A percentile compares a stretch with the other conserved stretches of the same genome.
Conservation (phyloP, 2,113 vertebrate genomes). For the Ochotona curzoniae region DNA sequence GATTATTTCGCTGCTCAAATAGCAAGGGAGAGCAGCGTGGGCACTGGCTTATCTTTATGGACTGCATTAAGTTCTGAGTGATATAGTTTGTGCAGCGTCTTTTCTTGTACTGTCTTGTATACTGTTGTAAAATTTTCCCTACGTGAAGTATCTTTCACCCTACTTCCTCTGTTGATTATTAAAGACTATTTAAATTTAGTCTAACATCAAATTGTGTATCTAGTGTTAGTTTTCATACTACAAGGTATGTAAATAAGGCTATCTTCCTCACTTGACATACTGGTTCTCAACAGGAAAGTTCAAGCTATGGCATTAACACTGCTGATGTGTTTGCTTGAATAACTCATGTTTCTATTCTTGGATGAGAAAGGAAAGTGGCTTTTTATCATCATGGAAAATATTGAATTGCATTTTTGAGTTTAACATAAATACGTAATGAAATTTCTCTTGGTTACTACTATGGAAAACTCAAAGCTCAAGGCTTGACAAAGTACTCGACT, state of each 20-base stretch:
- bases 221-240: neutral
- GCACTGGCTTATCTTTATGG: neutral
- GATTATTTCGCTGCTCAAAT: neutral
- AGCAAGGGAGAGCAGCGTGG: neutral
- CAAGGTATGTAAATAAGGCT: neutral
- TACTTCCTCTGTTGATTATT: neutral
- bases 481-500: neutral
- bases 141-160: neutral
- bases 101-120: too few relatives aligned
- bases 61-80: too few relatives aligned
- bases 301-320: neutral
- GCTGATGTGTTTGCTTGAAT: neutral
- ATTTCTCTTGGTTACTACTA: constrained; percentile 30
- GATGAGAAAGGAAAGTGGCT: neutral
- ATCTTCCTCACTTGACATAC: neutral
- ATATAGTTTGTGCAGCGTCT: too few relatives aligned
- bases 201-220: neutral
- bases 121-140: neutral
- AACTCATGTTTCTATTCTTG: neutral
- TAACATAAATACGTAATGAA: neutral
- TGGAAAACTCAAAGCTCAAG: neutral
- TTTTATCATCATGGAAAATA: neutral
- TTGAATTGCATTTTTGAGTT: neutral
- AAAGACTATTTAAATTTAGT: neutral
- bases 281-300: neutral